Evolutionary conservation across 2,113 vertebrate genomes (phyloP).

Genomic region (Pogonocichla stellata): DNA sequence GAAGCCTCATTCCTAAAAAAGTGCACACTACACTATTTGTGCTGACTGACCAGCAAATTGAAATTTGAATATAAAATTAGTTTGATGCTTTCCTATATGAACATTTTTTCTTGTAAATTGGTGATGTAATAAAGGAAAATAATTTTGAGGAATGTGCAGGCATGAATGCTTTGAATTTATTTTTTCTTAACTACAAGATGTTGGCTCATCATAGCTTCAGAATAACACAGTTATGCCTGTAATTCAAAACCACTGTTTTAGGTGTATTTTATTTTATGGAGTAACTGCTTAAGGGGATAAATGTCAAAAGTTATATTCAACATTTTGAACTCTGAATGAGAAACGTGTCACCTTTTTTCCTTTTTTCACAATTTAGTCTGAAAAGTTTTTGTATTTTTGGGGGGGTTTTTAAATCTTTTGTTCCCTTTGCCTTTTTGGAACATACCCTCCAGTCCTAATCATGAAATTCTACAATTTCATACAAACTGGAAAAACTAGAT

Average conservation of each 20-base stretch:
- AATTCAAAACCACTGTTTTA: not conserved
- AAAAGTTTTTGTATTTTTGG: not conserved
- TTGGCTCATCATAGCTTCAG: not conserved
- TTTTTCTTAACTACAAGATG: not conserved
- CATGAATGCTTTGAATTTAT: not conserved
- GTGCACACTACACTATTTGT: not conserved
- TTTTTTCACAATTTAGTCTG: not conserved
- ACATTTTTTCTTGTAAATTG: rapidly evolving
- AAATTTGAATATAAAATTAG: not conserved
- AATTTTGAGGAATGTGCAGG: not conserved
- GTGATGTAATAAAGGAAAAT: not conserved
- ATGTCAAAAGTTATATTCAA: not conserved
- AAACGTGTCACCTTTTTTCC: not conserved
- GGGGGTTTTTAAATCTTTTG: not conserved
- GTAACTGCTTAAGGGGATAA: not conserved
- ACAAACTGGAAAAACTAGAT: not conserved
- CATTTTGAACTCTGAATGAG: not conserved
- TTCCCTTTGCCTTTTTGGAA: not conserved
- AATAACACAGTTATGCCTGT: not conserved
- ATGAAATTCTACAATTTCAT: not conserved
- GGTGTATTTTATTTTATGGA: not conserved
- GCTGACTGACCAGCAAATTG: not conserved
- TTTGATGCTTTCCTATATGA: not conserved
- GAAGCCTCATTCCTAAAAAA: not conserved
- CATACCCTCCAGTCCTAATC: not conserved